Evolutionary conservation across 2,888 invertebrate genomes (phyloP), one percentile per base, ranked within the genome.

Genomic region (Stramonita haemastoma): DNA sequence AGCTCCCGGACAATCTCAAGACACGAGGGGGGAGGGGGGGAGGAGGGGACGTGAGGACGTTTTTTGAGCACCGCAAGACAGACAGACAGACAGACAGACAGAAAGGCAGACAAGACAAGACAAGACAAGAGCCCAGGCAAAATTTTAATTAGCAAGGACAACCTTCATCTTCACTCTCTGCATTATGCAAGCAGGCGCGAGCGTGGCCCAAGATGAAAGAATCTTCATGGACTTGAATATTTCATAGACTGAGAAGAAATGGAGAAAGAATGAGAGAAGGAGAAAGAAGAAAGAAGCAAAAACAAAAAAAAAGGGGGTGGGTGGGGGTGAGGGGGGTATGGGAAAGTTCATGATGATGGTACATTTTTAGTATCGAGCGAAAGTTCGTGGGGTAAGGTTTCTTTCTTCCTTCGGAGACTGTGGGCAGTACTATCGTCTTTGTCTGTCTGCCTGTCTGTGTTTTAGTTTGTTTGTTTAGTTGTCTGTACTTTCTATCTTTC

Each of bases 71-170:
- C 26, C 1, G 19, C 17, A 66, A 66, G 26, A 66, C 17, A 17
- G 26, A 66, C 66, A 66, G 66, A 17, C 66, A 17, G 19, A 66
- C 66, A 26, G 17, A 17, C 26, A 66, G 66, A 66, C 66, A 66
- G 17, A 46, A 8, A 46, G 46, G 8, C 46, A 66, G 19, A 66
- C 66, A 17, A 26, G 26, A 66, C 66, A 66, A 17, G 66, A 66
- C 19, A 17, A 66, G 66, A 13, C 19, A 17, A 13, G 66, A 46
- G 8, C 46, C 46, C 8, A 15, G 22, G 87, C 73, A 22, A 15
- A 87, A 87, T 87, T 87, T 87, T 87, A 87, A 87, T 87, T 73
- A 87, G 87, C 60, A 17, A 6, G n/a, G 70, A 87, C 87, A 87
- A 87, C 19, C 73, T 70, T 87, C 87, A 87, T 87, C 87, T 87